phyloP scores from a whole-genome alignment of 2,888 invertebrate species.

The Parasteatoda lunata region DNA sequence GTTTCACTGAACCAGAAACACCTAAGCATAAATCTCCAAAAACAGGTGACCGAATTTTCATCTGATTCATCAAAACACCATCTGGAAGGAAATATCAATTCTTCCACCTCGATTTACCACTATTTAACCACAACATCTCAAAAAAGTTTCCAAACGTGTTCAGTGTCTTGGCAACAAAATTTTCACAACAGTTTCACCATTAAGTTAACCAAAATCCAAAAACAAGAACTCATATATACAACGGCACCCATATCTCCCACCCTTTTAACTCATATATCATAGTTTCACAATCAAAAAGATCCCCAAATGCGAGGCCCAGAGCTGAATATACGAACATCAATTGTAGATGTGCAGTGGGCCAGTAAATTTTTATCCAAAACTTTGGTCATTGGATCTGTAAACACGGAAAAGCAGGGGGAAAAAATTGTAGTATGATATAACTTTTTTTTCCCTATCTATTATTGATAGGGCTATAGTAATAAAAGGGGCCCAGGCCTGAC shows the following conservation, averaged over 20 bases:
- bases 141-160: constrained; percentile 9
- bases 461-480: constrained; percentile 26
- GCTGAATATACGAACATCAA: constrained; percentile 12
- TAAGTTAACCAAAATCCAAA: constrained; percentile 1
- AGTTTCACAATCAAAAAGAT: not conserved
- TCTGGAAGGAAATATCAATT: not conserved
- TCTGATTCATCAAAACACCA: not conserved
- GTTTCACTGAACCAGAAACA: no score
- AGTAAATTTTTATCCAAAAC: constrained; percentile 49
- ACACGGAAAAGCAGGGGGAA: constrained; percentile 18
- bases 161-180: not conserved
- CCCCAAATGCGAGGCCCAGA: not conserved
- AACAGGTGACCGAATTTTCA: not conserved
- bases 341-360: constrained; percentile 47
- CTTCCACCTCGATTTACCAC: not conserved
- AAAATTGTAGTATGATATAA: constrained; percentile 25
- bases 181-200: not conserved
- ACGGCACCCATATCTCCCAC: not conserved
- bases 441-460: constrained; percentile 14
- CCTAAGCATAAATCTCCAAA: not conserved
- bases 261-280: constrained; percentile 41
- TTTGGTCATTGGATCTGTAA: constrained; percentile 26
- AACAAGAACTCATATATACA: constrained; percentile 14
- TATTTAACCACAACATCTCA: not conserved
- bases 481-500: constrained; percentile 15